Evolutionary conservation across 64 coral and sea anemone species (phyloP), one percentile per base, ranked within the genome.

Genomic region (Pachyseris speciosa): DNA sequence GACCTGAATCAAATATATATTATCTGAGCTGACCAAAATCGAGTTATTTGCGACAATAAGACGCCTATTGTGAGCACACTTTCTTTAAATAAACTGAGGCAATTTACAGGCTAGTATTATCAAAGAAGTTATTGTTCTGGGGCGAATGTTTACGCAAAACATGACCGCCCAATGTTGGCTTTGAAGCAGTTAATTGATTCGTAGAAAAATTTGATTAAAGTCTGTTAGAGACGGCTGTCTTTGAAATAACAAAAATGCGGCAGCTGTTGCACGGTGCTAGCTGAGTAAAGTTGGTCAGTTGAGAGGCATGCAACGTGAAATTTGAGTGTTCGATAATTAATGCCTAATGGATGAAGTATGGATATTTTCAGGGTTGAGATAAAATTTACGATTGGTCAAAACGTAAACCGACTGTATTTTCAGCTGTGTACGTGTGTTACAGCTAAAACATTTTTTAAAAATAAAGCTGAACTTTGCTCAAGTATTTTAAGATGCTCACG

Each of bases 1-100:
- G 27, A 17, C 3, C 2, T 41, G 40, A 75, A 48, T 79, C 75
- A 55, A 79, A 79, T 76, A 76, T 76, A 76, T 4, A 45, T 11
- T 45, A 45, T 17, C 10, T 79, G 58, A 79, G 30, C 64, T 67
- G 64, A 67, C 64, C 64, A 34, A 67, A 67, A 67, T 67, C 64
- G 75, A 79, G 47, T 51, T 79, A 57, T 57, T 57, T 57, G 50
- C 49, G 75, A 79, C 75, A 79, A 57, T 53, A 15, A 51, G 75
- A 17, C 75, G 75, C 75, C 75, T 55, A 57, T n/a, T 53, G 47
- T 33, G 75, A 57, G 55, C 75, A 53, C 37, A 48, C 64, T 17
- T 57, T 57, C 50, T 33, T 53, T 79, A 53, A 57, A 79, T 57
- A 55, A 57, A 55, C 16, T 55, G 51, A 55, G 58, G 30, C 50